Percentiles rank a stretch among this genome's conserved stretches.
Evolutionary conservation across 2,797 vertebrate genomes (phyloP).

Genomic region (Poeciliopsis turneri): DNA sequence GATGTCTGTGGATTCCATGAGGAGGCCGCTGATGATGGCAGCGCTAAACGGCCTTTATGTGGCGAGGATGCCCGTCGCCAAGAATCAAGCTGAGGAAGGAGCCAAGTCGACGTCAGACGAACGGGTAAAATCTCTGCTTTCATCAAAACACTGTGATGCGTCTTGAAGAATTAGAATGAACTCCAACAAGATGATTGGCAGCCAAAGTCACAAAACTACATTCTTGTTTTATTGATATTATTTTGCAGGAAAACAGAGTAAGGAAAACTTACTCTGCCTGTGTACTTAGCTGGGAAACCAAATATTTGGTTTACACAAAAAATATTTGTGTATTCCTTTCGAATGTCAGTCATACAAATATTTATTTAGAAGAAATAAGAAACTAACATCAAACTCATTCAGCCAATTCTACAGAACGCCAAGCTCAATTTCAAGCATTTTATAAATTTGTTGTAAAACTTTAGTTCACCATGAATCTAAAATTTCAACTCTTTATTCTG

Average conservation of each 20-base stretch:
- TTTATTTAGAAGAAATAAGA: not conserved
- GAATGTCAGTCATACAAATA: not conserved
- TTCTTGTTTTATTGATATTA: not conserved
- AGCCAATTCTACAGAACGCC: not conserved
- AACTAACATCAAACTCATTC: not conserved
- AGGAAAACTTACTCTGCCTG: not conserved
- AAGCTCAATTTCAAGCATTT: not conserved
- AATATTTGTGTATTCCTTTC: not conserved
- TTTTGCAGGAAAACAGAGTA: not conserved
- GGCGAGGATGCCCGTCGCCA: conserved; percentile 87
- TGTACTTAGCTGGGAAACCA: not conserved
- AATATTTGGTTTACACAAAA: not conserved
- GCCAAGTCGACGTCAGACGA: conserved; percentile 89
- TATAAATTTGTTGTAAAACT: not conserved
- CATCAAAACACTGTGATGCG: not conserved
- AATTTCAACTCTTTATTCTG: conserved; percentile 20
- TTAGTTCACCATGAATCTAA: not conserved
- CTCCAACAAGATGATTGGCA: not conserved
- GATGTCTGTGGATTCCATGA: conserved; percentile 95
- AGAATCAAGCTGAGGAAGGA: conserved; percentile 84
- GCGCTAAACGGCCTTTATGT: conserved; percentile 93
- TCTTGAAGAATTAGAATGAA: not conserved
- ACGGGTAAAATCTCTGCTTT: conserved; percentile 81
- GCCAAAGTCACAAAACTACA: not conserved
- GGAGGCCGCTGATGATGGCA: conserved; percentile 96